Percentiles rank a stretch among this genome's conserved stretches.
Conservation (phyloP, 2,888 invertebrate genomes). For the Tenodera sinensis region DNA sequence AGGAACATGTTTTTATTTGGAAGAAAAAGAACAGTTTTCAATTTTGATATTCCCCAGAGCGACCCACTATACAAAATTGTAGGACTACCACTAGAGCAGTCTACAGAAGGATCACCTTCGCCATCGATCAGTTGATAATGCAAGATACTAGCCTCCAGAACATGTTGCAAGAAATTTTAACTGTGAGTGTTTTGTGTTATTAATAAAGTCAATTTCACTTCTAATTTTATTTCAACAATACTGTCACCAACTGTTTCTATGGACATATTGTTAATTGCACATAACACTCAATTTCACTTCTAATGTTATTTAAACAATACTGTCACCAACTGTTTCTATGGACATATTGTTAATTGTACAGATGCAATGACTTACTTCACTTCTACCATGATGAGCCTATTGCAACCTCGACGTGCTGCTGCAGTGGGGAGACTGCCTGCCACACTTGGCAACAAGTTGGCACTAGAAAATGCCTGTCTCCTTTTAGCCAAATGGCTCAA, state of each 20-base stretch:
- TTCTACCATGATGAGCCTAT: conserved; percentile 60
- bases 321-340: neutral
- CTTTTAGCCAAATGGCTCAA: conserved; percentile 73
- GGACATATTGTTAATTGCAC: neutral
- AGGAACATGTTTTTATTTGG: no score
- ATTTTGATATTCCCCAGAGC: neutral
- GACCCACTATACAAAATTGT: no score
- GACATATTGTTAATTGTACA: neutral
- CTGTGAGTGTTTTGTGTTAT: no score
- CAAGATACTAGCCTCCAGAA: no score
- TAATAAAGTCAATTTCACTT: no score
- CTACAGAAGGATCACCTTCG: no score
- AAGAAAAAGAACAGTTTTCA: neutral
- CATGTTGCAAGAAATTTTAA: no score
- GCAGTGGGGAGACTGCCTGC: conserved; percentile 43
- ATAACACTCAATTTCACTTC: conserved; percentile 55
- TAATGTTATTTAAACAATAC: no score
- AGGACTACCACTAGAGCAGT: no score
- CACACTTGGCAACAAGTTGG: conserved; percentile 55
- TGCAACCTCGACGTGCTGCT: conserved; percentile 39
- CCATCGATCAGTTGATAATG: no score
- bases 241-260: neutral
- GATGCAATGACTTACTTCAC: conserved; percentile 54
- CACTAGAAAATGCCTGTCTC: conserved; percentile 71
- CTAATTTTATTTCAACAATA: no score